These are phyloP conservation scores for Neodiprion lecontei DNA, from an alignment of 1,140 invertebrate species.

Conservation along the genomic window DNA sequence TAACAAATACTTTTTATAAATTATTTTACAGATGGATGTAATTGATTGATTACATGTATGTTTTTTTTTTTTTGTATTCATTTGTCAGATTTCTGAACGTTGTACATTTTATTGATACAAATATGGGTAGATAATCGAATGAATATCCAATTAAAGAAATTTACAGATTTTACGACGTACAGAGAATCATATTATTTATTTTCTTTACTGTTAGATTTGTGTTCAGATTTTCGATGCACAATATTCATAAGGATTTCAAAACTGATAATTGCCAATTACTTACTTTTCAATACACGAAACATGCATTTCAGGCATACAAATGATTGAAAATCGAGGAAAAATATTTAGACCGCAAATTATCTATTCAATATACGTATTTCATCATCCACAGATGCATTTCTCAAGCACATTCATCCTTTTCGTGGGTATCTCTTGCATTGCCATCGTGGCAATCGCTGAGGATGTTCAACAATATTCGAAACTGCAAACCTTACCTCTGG, in stretches of 20 bases:
- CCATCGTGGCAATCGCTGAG: slow-evolving; percentile 29
- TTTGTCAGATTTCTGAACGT: too few species aligned
- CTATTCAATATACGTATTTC: neutral
- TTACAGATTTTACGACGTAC: too few species aligned
- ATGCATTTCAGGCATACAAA: neutral
- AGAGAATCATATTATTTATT: too few species aligned
- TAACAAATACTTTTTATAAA: too few species aligned
- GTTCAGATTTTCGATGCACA: neutral
- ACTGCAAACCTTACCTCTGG: slow-evolving; percentile 21
- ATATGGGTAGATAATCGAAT: too few species aligned
- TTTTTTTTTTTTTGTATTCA: too few species aligned
- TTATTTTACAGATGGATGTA: too few species aligned
- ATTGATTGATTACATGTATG: too few species aligned
- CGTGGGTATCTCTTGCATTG: slow-evolving; percentile 31
- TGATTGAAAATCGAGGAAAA: neutral
- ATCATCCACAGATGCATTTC: slow-evolving; percentile 41
- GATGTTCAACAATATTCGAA: slow-evolving; percentile 23
- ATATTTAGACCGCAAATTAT: neutral
- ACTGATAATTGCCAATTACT: neutral
- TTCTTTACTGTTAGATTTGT: too few species aligned
- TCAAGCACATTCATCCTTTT: neutral
- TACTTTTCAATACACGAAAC: neutral
- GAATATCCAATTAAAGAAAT: too few species aligned
- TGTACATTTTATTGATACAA: too few species aligned
- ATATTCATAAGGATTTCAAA: neutral